Base-by-base conservation (phyloP, 2,113 vertebrate genomes). In the Albula goreensis region DNA sequence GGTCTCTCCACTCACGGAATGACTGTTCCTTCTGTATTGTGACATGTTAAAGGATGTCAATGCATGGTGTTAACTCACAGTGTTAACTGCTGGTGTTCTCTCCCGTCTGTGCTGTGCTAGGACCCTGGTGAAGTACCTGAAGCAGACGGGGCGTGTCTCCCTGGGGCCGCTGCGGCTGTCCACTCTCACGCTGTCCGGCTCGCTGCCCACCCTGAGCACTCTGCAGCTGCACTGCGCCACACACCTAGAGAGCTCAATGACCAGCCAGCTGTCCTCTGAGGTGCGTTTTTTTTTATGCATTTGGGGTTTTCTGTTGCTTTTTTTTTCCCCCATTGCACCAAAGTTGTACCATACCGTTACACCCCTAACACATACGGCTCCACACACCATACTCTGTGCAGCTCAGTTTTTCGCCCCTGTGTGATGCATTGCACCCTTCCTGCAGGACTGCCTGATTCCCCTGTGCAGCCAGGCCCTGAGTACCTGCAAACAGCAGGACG, bases 401-500 rank as follows among this genome's bases (percentile, higher is more conserved):
- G 31, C 31, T 41, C 31, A 41, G n/a, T 2, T 22, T 22, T n/a
- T 10, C 0, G 31, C 48, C 63, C 17, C 13, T 0, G 17, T 22
- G 5, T 56, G 2, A 10, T 66, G 4, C 4, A 2, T n/a, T 80
- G 31, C 50, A 51, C 48, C 22, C 81, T 41, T 41, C 31, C 88
- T 91, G 5, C 90, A 99, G 98, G 97, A 99, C 86, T 98, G 96
- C 82, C 93, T 99, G 17, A 96, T 99, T 85, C 98, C 98, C 50
- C 95, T 99, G 11, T 97, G 95, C 92, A 99, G 96, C 85, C 97
- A 99, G 85, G 97, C 98, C 11, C 90, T 99, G 86, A 96, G 95
- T 87, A 97, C 97, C 0, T 99, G 98, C 83, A 99, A 99, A 80
- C 98, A 99, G 86, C 98, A 99, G 78, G 98, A 99, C 81, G 97